Evolutionary conservation across 2,888 invertebrate genomes (phyloP), one percentile per base, ranked within the genome.

Genomic region (Dicycla oo): DNA sequence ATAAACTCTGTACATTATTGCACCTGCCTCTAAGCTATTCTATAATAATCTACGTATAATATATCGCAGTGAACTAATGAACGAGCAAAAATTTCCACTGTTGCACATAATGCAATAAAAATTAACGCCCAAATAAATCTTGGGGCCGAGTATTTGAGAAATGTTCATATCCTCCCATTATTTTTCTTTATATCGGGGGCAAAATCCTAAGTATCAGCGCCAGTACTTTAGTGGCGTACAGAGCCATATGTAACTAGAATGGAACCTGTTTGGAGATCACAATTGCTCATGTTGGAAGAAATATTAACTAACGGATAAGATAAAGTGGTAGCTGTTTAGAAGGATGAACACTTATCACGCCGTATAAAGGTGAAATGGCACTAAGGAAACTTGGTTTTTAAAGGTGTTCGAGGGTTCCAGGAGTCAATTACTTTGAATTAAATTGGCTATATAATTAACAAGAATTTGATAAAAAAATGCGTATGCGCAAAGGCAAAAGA

Each of bases 81-180:
- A 69, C 74, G 30, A 69, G 58, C 60, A 38, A 69, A n/a, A 60
- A 73, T 69, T 54, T 78, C 62, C 65, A n/a, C 47, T 71, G 62
- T 73, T 54, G 58, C 47, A 63, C 66, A 69, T 73, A 69, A 82
- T 63, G 82, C 74, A 69, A 82, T 80, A 80, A 80, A 80, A 80
- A 80, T 69, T 64, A 67, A 82, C 66, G 69, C 80, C 63, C 23
- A 79, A 80, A 79, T 82, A 80, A 80, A 80, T 80, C 80, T 80
- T 43, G 8, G 10, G 23, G 51, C 20, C 20, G 38, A 71, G 66
- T 72, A 80, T 80, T 80, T 78, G 69, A 82, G 51, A 62, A 73
- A 80, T 79, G 83, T 73, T 82, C 73, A 54, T 62, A 69, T 53
- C 49, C 51, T 60, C 26, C 40, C 73, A 66, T 80, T 69, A 82